Evolutionary conservation across 2,113 vertebrate genomes (phyloP), one percentile per base, ranked within the genome.

Genomic region (Perognathus longimembris): DNA sequence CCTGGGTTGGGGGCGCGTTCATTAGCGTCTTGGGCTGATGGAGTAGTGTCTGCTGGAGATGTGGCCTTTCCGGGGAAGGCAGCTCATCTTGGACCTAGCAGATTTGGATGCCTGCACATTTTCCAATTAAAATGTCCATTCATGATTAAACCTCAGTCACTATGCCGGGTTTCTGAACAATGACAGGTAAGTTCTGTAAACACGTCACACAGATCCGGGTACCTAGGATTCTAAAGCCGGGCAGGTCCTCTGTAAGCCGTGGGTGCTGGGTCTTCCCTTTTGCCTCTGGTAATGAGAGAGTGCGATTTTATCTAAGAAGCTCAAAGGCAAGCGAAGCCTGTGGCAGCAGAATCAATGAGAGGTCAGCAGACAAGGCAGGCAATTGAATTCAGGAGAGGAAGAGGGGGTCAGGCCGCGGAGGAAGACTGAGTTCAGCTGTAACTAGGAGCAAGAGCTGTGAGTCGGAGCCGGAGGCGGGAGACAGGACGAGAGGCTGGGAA

Each of bases 221-320:
- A 11, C 21, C 66, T 54, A 34, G 30, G 34, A 71, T 36, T 42
- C 38, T 59, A 42, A 79, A 28, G 1, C 34, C 2, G 1, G 1
- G 74, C 70, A 87, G 64, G 42, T 17, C 28, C 32, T 7, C 50
- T 69, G 30, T 3, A 38, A 38, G 18, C 2, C 21, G n/a, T 57
- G 74, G 24, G 1, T 17, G n/a, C 32, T 90, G 69, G 15, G 67
- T 85, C n/a, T 95, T 87, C 14, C 7, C 50, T 78, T 84, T 95
- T 64, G 32, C 77, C 66, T 36, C 61, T 50, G 24, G 11, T 79
- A 78, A 50, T 32, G 59, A 28, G 69, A 90, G 63, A 82, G 57
- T 57, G 71, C 74, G 9, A 7, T 24, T 70, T 88, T 63, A 71
- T 45, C 57, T 59, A 57, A 77, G 59, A n/a, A 76, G 17, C 40